Conservation (phyloP, 53 echinoderm and acorn worm species). For the Crossaster papposus region DNA sequence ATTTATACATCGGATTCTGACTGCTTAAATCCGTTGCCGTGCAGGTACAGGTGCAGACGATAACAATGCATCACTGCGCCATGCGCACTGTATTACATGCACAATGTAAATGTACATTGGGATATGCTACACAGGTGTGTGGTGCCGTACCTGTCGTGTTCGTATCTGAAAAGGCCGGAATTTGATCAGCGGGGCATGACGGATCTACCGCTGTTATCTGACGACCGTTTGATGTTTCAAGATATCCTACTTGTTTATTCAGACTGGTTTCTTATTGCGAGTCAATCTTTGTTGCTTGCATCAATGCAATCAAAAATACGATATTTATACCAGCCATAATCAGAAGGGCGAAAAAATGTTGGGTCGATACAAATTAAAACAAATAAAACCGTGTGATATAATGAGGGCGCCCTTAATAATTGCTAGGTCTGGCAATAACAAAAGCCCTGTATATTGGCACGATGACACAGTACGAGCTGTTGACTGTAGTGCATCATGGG, state of each 20-base stretch:
- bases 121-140: background rate
- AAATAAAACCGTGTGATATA: no score
- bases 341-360: no score
- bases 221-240: conserved; percentile 29
- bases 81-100: background rate
- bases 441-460: no score
- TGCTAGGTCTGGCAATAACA: no score
- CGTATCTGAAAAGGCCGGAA: background rate
- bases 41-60: background rate
- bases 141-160: conserved; percentile 10
- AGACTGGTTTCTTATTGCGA: background rate
- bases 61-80: background rate
- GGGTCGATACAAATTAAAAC: no score
- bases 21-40: background rate
- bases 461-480: no score
- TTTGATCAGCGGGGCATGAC: conserved; percentile 14
- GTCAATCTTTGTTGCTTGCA: no score
- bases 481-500: no score
- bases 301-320: no score
- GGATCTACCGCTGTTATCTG: background rate
- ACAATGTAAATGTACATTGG: background rate
- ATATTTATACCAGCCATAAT: no score
- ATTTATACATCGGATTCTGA: background rate
- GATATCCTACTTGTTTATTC: background rate
- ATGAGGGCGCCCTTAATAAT: no score